Base-by-base conservation (phyloP, 2,888 invertebrate genomes). In the Clanis bilineata region DNA sequence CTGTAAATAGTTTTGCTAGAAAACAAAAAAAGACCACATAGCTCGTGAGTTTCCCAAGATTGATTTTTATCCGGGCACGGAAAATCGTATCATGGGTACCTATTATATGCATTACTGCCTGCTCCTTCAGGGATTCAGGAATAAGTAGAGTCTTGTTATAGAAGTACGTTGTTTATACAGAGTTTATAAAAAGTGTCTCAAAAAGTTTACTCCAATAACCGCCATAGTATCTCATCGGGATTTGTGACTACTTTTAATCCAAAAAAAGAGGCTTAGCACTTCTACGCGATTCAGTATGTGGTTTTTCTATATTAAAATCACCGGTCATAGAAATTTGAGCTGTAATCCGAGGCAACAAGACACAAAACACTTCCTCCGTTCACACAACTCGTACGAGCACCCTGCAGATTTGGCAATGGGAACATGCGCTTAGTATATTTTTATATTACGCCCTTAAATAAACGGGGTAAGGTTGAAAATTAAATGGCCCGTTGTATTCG, bases 401-500 rank as follows among this genome's bases (percentile, higher is more conserved):
- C 51, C 51, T 32, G 51, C 51, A 51, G 51, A 28, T 51, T 51
- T 32, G 51, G 51, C 51, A 51, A 51, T 51, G 51, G 51, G 10
- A 28, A 10, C 28, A 51, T 32, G 51, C 51, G 28, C 28, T 51
- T 51, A 18, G 28, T 32, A 28, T 51, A 18, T 28, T 51, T 28
- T 51, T 21, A 32, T 28, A 15, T 32, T 32, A 32, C 3, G 32
- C 28, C 18, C 28, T 1, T 51, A 32, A 28, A 1, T 18, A 10
- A 18, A 51, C 0, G 51, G 28, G 4, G 3, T 32, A 51, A 18
- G 32, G 51, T 51, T 32, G 18, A 51, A 18, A 51, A 18, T 51
- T 51, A 18, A 51, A 51, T 51, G 28, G 18, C 3, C 9, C 4
- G 7, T 51, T 32, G 18, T 32, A 51, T 32, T 51, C 32, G 51